Evolutionary conservation across 2,888 invertebrate genomes (phyloP).

Genomic region (Catocala nupta): DNA sequence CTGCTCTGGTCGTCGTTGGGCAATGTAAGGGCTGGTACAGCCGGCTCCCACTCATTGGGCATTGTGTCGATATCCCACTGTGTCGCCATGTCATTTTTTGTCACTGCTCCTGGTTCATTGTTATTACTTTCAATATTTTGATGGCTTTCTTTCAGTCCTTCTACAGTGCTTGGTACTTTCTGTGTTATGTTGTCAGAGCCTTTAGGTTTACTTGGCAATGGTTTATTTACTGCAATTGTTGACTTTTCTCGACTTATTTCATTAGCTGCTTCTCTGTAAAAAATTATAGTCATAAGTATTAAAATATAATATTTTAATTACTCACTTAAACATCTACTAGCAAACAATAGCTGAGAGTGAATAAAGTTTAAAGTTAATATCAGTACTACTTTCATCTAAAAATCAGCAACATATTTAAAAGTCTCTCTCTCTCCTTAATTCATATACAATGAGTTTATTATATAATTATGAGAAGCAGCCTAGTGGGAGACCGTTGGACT

Average conservation of each 20-base stretch:
- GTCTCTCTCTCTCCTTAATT: no score
- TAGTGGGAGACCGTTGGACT: no score
- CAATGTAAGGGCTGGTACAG: conserved; percentile 65
- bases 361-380: no score
- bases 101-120: conserved; percentile 39
- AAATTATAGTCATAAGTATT: no score
- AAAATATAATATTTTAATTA: no score
- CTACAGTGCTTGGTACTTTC: conserved; percentile 29
- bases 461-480: no score
- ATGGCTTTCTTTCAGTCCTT: conserved; percentile 39
- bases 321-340: no score
- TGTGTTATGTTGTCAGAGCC: conserved; percentile 38
- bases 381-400: no score
- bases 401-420: no score
- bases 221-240: conserved; percentile 57
- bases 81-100: conserved; percentile 73
- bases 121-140: conserved; percentile 41
- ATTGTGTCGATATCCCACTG: conserved; percentile 73
- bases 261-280: conserved; percentile 76
- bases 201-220: conserved; percentile 53
- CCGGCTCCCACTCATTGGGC: conserved; percentile 69
- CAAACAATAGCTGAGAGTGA: no score
- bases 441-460: no score
- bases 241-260: conserved; percentile 78
- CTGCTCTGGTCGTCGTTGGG: conserved; percentile 67